phyloP scores from a whole-genome alignment of 2,888 invertebrate species.

The Drosophila sordidula region DNA sequence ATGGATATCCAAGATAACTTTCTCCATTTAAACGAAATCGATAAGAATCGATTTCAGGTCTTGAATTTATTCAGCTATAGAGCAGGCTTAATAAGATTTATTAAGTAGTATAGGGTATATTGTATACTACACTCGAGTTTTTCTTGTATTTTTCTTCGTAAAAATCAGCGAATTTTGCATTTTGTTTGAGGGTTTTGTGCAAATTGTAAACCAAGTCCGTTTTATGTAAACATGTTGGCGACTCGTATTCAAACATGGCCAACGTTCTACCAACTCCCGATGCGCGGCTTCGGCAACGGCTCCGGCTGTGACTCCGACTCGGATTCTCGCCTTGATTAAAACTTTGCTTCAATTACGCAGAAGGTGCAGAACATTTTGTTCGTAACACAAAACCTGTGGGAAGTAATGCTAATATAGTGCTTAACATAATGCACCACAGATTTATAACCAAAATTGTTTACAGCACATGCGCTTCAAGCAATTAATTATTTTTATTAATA shows the following conservation, averaged over 20 bases:
- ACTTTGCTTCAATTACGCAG: slow-evolving; percentile 63
- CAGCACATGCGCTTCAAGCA: slow-evolving; percentile 59
- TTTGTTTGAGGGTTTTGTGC: slow-evolving; percentile 38
- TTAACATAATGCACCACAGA: slow-evolving; percentile 21
- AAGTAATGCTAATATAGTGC: slow-evolving; percentile 72
- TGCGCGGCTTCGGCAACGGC: neutral
- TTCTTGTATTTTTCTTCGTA: slow-evolving; percentile 19
- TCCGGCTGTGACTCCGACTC: slow-evolving; percentile 6
- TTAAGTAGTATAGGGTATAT: neutral
- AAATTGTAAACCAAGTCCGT: slow-evolving; percentile 74
- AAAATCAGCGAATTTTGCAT: slow-evolving; percentile 48
- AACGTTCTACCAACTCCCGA: slow-evolving; percentile 35
- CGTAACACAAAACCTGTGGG: slow-evolving; percentile 73
- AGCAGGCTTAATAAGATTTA: too few relatives aligned
- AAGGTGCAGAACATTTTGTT: slow-evolving; percentile 59
- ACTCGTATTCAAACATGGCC: slow-evolving; percentile 76
- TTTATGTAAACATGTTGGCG: slow-evolving; percentile 82
- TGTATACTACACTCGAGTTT: neutral
- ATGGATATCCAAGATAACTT: too few relatives aligned
- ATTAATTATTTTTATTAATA: slow-evolving; percentile 72
- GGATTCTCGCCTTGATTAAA: slow-evolving; percentile 20
- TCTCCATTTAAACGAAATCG: too few relatives aligned
- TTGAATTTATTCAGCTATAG: too few relatives aligned
- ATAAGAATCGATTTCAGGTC: too few relatives aligned
- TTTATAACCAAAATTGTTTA: slow-evolving; percentile 38